Evolutionary conservation across 1,140 invertebrate genomes (phyloP), one percentile per base, ranked within the genome.

Genomic region (Leptinotarsa defecta): DNA sequence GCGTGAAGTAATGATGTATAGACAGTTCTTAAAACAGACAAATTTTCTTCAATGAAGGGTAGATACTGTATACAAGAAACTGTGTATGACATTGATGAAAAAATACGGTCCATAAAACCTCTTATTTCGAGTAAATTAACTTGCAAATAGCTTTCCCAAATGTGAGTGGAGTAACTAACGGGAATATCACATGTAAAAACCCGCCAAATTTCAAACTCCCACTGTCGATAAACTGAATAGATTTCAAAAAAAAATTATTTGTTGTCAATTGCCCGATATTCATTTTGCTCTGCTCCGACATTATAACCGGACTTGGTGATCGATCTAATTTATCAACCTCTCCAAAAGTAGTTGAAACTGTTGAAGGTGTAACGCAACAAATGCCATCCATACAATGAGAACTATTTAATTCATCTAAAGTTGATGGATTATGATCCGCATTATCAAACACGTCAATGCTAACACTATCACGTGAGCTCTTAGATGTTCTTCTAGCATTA

Each of bases 81-180:
- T 20, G 13, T 13, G 13, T 64, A 19, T 5, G 19, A 5, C 13
- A 13, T 11, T 64, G 13, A 13, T 19, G 11, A 3, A 20, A 6
- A 3, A 20, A 64, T 2, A 0, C n/a, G 2, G 3, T 64, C 63
- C 2, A 64, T 17, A 3, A 64, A 64, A 19, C 63, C 49, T 3
- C 6, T 4, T 13, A 52, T 52, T 13, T 17, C 17, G 17, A 4
- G 49, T 52, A 52, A 17, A 13, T 52, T 17, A 11, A 13, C 49
- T 52, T 52, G 49, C 49, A 52, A 13, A 52, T 52, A 52, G 17
- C 13, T 13, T 13, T 3, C 49, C 49, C 49, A 52, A 52, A 52
- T 52, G 49, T 52, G 20, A 71, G 27, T 68, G 24, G 70, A 19
- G 73, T 74, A 69, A 79, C 76, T 68, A 78, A 61, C 57, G 4